These are phyloP conservation scores for Bombus superbus DNA, from an alignment of 1,140 invertebrate genomes.

Conservation along the genomic window DNA sequence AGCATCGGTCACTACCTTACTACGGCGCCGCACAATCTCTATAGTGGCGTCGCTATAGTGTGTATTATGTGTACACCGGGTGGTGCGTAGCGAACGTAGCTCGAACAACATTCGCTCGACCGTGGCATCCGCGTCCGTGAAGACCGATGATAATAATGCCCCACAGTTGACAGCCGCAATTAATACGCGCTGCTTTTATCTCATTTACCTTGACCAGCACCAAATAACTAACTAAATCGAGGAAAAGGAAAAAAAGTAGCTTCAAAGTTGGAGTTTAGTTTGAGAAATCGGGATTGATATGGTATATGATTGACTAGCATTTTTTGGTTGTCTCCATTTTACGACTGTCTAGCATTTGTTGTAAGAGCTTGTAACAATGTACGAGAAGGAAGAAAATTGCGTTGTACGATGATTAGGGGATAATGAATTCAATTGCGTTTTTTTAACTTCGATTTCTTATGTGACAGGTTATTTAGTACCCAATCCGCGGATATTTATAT, in stretches of 20 bases:
- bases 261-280: background rate
- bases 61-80: slow-evolving; percentile 58
- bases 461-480: too few species aligned
- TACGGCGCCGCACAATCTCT: slow-evolving; percentile 45
- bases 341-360: too few species aligned
- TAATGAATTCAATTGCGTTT: too few species aligned
- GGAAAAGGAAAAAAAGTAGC: background rate
- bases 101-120: background rate
- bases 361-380: background rate
- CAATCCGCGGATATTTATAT: too few species aligned
- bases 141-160: slow-evolving; percentile 19
- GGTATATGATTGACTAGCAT: too few species aligned
- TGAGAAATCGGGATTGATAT: background rate
- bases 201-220: background rate
- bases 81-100: slow-evolving; percentile 17
- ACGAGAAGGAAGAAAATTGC: background rate
- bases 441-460: too few species aligned
- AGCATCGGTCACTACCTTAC: slow-evolving; percentile 67
- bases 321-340: too few species aligned
- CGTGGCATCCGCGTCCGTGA: slow-evolving; percentile 14
- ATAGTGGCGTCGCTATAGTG: slow-evolving; percentile 52
- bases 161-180: background rate
- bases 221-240: background rate
- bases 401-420: too few species aligned
- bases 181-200: slow-evolving; percentile 1